These are phyloP conservation scores for Drosophila mettleri DNA, from an alignment of 2,888 invertebrate genomes.

Conservation along the genomic window DNA sequence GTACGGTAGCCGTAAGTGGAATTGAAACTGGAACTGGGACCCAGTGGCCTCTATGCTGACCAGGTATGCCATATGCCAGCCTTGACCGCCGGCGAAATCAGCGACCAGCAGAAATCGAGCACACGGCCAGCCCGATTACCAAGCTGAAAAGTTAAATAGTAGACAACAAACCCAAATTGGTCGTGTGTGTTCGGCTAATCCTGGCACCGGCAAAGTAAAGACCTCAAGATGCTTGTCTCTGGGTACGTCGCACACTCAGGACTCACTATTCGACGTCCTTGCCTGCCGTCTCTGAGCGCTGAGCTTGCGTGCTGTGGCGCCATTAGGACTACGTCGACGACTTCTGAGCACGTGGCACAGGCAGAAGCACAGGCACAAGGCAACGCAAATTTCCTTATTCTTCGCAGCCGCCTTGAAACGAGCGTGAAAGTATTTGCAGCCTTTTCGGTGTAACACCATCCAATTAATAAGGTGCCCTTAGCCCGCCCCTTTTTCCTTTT, in stretches of 20 bases:
- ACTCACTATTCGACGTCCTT: conserved; percentile 17
- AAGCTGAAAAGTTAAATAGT: conserved; percentile 41
- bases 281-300: conserved; percentile 11
- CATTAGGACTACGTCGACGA: conserved; percentile 57
- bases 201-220: conserved; percentile 39
- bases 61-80: conserved; percentile 66
- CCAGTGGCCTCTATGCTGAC: conserved; percentile 14
- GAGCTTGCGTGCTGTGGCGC: conserved; percentile 61
- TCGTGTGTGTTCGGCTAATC: conserved; percentile 51
- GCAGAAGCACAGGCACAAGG: conserved; percentile 55
- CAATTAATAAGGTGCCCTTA: conserved; percentile 67
- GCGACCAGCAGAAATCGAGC: conserved; percentile 63
- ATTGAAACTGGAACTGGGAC: conserved; percentile 11
- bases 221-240: conserved; percentile 77
- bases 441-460: conserved; percentile 67
- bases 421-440: conserved; percentile 78
- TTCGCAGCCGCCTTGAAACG: conserved; percentile 66
- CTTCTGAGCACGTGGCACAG: conserved; percentile 52
- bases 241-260: conserved; percentile 7
- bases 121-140: conserved; percentile 25
- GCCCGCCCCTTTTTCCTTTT: neutral
- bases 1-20: conserved; percentile 8
- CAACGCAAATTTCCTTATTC: conserved; percentile 56
- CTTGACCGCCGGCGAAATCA: conserved; percentile 72
- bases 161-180: conserved; percentile 13